Evolutionary conservation across 2,113 vertebrate species (phyloP).

Genomic region (Nipponia nippon): DNA sequence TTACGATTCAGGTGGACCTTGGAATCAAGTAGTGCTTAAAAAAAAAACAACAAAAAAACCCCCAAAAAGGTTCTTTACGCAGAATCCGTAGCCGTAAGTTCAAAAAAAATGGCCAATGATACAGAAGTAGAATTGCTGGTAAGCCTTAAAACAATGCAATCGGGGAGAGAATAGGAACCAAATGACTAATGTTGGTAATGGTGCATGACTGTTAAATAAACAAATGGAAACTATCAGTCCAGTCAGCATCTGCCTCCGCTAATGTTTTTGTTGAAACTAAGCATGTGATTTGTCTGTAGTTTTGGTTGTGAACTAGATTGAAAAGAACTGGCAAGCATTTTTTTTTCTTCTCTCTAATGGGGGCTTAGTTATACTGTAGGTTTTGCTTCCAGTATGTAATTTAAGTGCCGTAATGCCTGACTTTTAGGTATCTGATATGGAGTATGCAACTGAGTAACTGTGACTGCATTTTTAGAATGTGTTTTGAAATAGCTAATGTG

Average conservation of each 20-base stretch:
- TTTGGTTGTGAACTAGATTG: background rate
- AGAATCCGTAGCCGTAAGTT: background rate
- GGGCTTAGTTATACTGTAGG: background rate
- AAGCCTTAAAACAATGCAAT: background rate
- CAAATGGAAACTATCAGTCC: constrained; percentile 47
- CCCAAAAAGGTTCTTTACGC: background rate
- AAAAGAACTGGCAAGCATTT: background rate
- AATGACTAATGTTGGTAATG: constrained; percentile 11
- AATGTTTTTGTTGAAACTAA: constrained; percentile 39
- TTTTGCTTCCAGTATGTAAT: background rate
- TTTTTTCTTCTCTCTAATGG: background rate
- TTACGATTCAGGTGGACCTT: background rate
- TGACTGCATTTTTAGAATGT: background rate
- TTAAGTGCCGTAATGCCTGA: background rate
- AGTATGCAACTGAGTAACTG: background rate
- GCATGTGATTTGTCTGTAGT: background rate
- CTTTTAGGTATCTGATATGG: background rate
- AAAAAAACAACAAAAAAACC: background rate
- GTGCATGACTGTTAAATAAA: constrained; percentile 35
- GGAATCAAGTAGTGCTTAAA: background rate
- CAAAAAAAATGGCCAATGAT: background rate
- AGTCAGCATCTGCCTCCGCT: constrained; percentile 35
- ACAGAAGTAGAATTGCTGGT: background rate
- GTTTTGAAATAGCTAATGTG: background rate
- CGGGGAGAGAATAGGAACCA: background rate